Percentiles rank a stretch among this genome's conserved stretches.
Conservation (phyloP, 1,140 invertebrate species). For the Lethocerus indicus region DNA sequence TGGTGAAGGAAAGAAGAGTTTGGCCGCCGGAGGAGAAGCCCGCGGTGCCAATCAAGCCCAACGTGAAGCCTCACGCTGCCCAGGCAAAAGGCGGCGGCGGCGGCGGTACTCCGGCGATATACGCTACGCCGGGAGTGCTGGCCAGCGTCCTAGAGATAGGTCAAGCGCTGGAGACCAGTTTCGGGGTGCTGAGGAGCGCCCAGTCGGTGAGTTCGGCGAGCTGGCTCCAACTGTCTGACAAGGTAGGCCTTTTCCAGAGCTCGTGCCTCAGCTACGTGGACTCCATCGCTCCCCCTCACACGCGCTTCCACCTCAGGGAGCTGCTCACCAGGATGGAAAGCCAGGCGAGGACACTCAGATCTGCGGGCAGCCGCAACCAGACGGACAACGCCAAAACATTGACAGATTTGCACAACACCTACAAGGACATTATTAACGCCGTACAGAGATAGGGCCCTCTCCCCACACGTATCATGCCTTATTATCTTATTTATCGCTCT, state of each 20-base stretch:
- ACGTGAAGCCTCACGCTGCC: constrained; percentile 31
- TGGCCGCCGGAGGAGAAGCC: constrained; percentile 45
- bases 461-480: too few species aligned
- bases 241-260: constrained; percentile 57
- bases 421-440: constrained; percentile 63
- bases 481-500: too few species aligned
- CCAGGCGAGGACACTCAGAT: constrained; percentile 55
- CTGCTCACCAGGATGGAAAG: constrained; percentile 61
- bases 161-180: constrained; percentile 41
- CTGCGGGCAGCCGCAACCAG: constrained; percentile 48
- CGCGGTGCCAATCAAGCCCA: constrained; percentile 46
- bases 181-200: constrained; percentile 39
- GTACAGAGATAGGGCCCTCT: constrained; percentile 71
- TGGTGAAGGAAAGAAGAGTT: constrained; percentile 29
- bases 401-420: constrained; percentile 57
- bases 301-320: constrained; percentile 77
- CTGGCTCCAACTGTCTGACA: constrained; percentile 72
- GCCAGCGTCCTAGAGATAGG: constrained; percentile 48
- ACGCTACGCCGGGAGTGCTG: constrained; percentile 39
- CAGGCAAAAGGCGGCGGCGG: too few species aligned
- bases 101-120: constrained; percentile 30
- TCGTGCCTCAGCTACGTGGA: constrained; percentile 57
- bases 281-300: constrained; percentile 59
- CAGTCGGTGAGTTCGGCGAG: constrained; percentile 39
- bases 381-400: constrained; percentile 48